Percentiles rank a stretch among this genome's conserved stretches.
These are phyloP conservation scores for Drosophila simulans DNA, from an alignment of 1,140 invertebrate genomes.

Conservation along the genomic window DNA sequence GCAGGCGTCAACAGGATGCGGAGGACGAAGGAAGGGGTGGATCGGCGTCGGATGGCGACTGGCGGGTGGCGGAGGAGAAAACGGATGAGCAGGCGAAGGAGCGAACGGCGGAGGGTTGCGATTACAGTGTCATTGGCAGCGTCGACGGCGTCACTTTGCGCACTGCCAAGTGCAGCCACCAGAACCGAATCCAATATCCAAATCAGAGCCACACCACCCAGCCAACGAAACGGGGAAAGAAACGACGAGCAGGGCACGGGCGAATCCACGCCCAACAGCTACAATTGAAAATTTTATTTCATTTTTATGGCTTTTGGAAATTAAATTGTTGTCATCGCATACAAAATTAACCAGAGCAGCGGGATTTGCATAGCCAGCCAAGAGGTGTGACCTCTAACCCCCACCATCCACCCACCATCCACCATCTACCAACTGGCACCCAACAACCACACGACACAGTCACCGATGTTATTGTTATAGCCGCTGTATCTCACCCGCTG, in stretches of 20 bases:
- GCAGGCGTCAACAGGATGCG: constrained; percentile 79
- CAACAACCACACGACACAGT: neutral
- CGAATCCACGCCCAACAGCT: constrained; percentile 48
- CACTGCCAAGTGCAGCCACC: constrained; percentile 55
- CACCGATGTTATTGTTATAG: constrained; percentile 5
- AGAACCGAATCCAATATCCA: constrained; percentile 43
- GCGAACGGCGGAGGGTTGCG: constrained; percentile 23
- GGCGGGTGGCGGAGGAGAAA: neutral
- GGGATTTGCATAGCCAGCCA: constrained; percentile 46
- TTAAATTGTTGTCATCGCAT: constrained; percentile 76
- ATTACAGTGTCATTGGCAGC: constrained; percentile 72
- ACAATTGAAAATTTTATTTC: constrained; percentile 79
- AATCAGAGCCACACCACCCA: constrained; percentile 20
- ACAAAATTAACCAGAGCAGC: constrained; percentile 68
- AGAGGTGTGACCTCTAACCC: constrained; percentile 66
- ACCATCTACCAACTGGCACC: neutral
- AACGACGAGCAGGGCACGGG: neutral
- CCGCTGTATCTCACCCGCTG: constrained; percentile 33
- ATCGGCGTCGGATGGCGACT: neutral
- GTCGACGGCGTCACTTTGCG: constrained; percentile 60
- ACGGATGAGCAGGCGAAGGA: neutral
- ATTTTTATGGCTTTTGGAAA: constrained; percentile 78
- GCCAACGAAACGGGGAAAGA: neutral
- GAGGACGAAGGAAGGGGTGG: neutral
- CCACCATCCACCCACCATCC: neutral